These are phyloP conservation scores for Radopholus similis DNA, from an alignment of 1,140 invertebrate genomes.

Conservation along the genomic window DNA sequence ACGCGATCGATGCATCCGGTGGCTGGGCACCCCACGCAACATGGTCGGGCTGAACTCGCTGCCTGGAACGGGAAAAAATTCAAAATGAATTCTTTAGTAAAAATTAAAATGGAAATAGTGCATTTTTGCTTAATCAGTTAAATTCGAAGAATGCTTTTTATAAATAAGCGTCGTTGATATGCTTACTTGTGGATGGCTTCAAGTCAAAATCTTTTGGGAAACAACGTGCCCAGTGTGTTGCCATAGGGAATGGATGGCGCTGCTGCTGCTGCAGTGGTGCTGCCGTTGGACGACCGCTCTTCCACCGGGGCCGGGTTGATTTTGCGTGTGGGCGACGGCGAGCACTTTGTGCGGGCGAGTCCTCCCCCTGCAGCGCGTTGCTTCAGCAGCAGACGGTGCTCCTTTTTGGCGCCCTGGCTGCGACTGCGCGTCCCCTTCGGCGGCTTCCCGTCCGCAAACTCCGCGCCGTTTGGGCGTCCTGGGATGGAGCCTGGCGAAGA, in stretches of 20 bases:
- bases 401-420: not conserved
- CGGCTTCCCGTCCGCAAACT: not conserved
- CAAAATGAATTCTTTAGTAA: no score
- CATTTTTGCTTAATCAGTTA: no score
- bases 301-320: not conserved
- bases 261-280: not conserved
- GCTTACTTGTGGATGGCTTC: no score
- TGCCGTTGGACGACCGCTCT: not conserved
- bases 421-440: slow-evolving; percentile 7
- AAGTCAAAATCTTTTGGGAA: no score
- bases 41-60: no score
- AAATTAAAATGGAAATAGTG: no score
- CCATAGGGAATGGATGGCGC: not conserved
- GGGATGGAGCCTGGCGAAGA: not conserved
- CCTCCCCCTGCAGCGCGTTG: not conserved
- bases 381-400: not conserved
- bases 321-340: not conserved
- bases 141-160: no score
- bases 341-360: not conserved
- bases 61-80: no score
- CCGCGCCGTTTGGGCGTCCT: not conserved
- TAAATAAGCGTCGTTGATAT: no score
- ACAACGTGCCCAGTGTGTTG: no score
- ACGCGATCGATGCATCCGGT: no score
- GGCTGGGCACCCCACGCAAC: no score